phyloP scores from a whole-genome alignment of 2,888 invertebrate species.

The Cataglyphis livida region DNA sequence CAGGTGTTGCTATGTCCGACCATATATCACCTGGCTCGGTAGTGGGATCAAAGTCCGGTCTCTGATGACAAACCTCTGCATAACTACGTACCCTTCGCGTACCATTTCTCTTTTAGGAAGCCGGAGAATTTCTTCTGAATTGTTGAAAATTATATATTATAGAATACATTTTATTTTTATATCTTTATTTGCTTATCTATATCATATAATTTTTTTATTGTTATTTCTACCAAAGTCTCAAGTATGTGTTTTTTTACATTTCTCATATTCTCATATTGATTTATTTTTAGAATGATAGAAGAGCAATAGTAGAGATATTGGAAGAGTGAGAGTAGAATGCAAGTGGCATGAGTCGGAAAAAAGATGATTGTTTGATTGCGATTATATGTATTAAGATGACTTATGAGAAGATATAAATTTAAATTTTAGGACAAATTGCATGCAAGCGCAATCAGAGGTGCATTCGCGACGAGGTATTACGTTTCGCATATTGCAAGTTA shows the following conservation, averaged over 20 bases:
- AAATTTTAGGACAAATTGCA: conserved; percentile 24
- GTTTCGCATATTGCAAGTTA: neutral
- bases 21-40: conserved; percentile 47
- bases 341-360: neutral
- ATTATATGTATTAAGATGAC: neutral
- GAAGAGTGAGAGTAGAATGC: neutral
- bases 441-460: neutral
- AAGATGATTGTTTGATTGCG: conserved; percentile 1
- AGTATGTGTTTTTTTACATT: neutral
- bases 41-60: conserved; percentile 52
- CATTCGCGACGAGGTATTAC: neutral
- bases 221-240: neutral
- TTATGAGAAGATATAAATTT: conserved; percentile 16
- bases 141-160: neutral
- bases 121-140: neutral
- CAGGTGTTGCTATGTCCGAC: conserved; percentile 61
- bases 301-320: neutral
- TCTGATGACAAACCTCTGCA: neutral
- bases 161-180: neutral
- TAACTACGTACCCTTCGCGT: neutral
- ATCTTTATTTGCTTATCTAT: neutral
- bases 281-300: neutral
- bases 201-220: neutral
- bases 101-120: neutral
- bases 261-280: neutral